These are phyloP conservation scores for Entelurus aequoreus DNA, from an alignment of 2,113 vertebrate species.

Conservation along the genomic window DNA sequence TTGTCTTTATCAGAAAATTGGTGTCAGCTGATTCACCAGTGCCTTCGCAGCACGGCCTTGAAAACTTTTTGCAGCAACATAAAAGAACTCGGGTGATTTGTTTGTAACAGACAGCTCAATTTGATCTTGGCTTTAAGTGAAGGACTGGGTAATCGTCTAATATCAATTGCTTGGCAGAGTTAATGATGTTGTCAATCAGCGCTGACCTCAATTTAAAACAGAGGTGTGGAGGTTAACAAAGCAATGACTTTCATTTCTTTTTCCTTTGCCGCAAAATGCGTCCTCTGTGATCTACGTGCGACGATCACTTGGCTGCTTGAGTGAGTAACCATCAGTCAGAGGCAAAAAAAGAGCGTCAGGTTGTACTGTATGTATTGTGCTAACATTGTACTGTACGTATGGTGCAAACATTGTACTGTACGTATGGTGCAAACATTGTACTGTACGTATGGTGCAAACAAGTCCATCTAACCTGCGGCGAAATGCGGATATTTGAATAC, in stretches of 20 bases:
- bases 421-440: constrained; percentile 39
- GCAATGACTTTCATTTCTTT: constrained; percentile 36
- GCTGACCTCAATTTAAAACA: constrained; percentile 53
- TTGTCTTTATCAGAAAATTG: constrained; percentile 13
- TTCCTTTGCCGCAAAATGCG: constrained; percentile 12
- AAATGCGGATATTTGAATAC: constrained; percentile 47
- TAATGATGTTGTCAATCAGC: constrained; percentile 60
- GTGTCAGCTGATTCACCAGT: constrained; percentile 24
- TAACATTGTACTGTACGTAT: constrained; percentile 31
- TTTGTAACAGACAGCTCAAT: constrained; percentile 30
- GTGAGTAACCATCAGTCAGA: constrained; percentile 30
- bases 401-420: constrained; percentile 37
- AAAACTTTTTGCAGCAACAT: constrained; percentile 12
- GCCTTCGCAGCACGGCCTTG: constrained; percentile 22
- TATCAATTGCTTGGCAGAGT: constrained; percentile 46
- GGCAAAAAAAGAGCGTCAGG: constrained; percentile 20
- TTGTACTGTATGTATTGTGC: constrained; percentile 20
- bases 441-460: constrained; percentile 41
- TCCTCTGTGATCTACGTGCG: constrained; percentile 16
- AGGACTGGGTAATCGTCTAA: constrained; percentile 37
- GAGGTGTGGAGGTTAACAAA: constrained; percentile 44
- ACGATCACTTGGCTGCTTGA: constrained; percentile 14
- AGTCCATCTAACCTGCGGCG: constrained; percentile 46
- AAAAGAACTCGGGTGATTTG: constrained; percentile 18
- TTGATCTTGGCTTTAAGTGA: constrained; percentile 36